Conservation (phyloP, 2,888 invertebrate genomes). For the Cephus pygmeus region DNA sequence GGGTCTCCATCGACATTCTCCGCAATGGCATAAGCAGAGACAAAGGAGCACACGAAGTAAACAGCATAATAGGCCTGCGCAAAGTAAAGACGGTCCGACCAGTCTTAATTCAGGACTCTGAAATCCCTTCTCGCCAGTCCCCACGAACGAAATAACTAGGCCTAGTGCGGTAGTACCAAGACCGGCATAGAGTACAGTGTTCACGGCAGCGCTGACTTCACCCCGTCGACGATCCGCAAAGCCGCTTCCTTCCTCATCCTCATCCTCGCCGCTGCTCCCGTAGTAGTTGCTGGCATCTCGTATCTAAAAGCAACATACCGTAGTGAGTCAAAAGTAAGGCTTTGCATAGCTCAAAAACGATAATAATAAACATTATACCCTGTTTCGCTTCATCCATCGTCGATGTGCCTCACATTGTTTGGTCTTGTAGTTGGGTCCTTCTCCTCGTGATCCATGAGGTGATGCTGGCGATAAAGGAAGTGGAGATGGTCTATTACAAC, state of each 20-base stretch:
- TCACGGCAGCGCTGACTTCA: constrained; percentile 83
- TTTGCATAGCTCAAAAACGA: not conserved
- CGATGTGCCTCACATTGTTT: constrained; percentile 75
- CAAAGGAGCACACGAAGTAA: constrained; percentile 86
- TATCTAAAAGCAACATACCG: constrained; percentile 70
- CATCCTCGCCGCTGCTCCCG: constrained; percentile 73
- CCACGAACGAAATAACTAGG: constrained; percentile 88
- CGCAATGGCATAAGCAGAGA: constrained; percentile 83
- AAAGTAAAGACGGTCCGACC: constrained; percentile 86
- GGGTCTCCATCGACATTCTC: constrained; percentile 72
- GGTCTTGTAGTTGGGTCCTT: constrained; percentile 68
- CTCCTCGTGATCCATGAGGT: constrained; percentile 53
- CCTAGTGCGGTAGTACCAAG: constrained; percentile 86
- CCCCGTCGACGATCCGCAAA: constrained; percentile 74
- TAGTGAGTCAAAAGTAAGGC: not conserved
- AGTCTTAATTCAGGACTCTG: constrained; percentile 87
- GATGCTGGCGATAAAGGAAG: constrained; percentile 51
- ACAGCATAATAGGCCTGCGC: constrained; percentile 84
- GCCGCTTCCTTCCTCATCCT: constrained; percentile 67
- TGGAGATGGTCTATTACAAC: constrained; percentile 60
- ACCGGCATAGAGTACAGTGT: constrained; percentile 86
- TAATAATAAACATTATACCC: constrained; percentile 70
- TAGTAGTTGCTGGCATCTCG: constrained; percentile 87
- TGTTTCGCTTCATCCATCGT: constrained; percentile 88
- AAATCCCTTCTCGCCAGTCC: constrained; percentile 90